Evolutionary conservation across 2,797 vertebrate genomes (phyloP).

Genomic region (Alosa sapidissima): DNA sequence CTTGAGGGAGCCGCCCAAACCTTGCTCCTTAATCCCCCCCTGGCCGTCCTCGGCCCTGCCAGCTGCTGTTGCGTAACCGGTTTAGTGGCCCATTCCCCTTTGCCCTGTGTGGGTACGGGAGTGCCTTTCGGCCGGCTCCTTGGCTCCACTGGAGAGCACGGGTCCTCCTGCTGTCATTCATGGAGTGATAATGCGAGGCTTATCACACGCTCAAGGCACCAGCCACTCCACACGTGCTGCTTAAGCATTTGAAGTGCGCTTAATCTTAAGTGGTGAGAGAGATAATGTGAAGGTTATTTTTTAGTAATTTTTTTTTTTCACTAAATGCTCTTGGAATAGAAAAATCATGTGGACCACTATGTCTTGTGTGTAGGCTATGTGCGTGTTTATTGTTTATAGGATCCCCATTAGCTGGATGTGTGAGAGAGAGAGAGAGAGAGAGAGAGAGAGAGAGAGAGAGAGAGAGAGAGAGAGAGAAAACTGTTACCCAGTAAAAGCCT

Average conservation of each 20-base stretch:
- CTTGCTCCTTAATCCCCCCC: conserved; percentile 24
- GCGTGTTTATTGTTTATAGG: not conserved
- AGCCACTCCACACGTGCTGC: not conserved
- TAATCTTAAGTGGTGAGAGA: not conserved
- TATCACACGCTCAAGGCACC: not conserved
- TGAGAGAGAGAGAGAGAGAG: not conserved
- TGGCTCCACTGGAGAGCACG: not conserved
- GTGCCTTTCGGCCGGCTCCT: not conserved
- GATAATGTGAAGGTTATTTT: not conserved
- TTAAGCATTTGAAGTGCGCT: not conserved
- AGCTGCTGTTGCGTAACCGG: conserved; percentile 46
- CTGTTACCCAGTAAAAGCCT: not conserved
- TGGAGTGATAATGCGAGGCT: not conserved
- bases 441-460: not conserved
- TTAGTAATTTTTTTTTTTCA: not conserved
- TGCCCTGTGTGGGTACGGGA: conserved; percentile 39
- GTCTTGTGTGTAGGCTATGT: not conserved
- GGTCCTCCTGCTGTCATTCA: not conserved
- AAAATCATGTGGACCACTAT: not conserved
- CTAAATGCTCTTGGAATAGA: not conserved
- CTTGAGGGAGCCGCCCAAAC: not conserved
- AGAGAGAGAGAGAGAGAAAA: not conserved
- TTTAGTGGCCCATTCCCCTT: conserved; percentile 44
- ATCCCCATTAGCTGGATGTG: too few species aligned
- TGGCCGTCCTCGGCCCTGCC: conserved; percentile 52